These are phyloP conservation scores for Upupa epops DNA, from an alignment of 2,113 vertebrate species.

Conservation along the genomic window DNA sequence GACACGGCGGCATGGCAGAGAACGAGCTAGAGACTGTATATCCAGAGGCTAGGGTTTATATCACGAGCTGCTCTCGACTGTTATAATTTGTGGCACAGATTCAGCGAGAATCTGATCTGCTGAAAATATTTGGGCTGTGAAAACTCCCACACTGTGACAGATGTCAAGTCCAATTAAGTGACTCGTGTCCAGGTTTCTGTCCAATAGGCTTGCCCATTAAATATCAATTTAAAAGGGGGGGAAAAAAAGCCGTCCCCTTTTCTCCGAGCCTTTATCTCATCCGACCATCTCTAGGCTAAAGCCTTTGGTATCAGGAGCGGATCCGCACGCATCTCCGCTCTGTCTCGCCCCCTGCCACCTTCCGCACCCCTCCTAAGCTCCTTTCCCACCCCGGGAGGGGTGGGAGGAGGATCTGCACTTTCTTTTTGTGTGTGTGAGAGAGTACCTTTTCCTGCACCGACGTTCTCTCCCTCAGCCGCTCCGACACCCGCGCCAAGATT, in stretches of 20 bases:
- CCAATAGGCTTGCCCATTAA: constrained; percentile 83
- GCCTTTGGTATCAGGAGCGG: constrained; percentile 71
- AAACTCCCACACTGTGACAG: constrained; percentile 84
- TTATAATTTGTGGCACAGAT: constrained; percentile 79
- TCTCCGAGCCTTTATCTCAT: constrained; percentile 75
- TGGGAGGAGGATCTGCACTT: constrained; percentile 64
- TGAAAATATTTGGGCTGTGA: constrained; percentile 83
- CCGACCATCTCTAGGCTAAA: constrained; percentile 73
- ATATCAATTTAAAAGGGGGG: constrained; percentile 77
- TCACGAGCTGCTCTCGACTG: constrained; percentile 70
- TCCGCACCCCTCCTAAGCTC: constrained; percentile 41
- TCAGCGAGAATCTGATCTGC: constrained; percentile 79
- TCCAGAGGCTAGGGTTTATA: constrained; percentile 64
- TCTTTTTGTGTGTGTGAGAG: constrained; percentile 48
- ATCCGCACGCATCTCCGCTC: constrained; percentile 28
- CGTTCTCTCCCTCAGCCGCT: constrained; percentile 21
- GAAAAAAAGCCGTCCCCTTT: constrained; percentile 72
- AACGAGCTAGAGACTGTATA: constrained; percentile 35
- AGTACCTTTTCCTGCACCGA: constrained; percentile 35
- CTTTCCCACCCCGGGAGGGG: constrained; percentile 45
- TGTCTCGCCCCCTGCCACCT: constrained; percentile 27
- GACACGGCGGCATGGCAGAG: rapidly evolving
- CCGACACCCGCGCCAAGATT: constrained; percentile 34
- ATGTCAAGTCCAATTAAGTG: constrained; percentile 85
- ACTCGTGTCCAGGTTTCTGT: constrained; percentile 79